These are phyloP conservation scores for Phania funesta DNA, from an alignment of 2,888 invertebrate species.

Conservation along the genomic window DNA sequence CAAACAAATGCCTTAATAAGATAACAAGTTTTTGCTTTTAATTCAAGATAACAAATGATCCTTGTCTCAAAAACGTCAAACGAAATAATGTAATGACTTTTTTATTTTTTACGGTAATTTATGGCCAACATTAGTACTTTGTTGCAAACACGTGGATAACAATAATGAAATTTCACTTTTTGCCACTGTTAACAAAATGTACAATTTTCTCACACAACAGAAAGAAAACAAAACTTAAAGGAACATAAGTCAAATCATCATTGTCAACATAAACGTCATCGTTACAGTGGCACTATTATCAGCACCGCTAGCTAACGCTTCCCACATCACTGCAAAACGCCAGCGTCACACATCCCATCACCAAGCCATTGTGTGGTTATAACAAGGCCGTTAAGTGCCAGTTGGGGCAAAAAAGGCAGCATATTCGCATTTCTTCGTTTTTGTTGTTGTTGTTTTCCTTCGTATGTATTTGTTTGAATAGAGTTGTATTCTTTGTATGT, in stretches of 20 bases:
- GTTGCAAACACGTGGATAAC: neutral
- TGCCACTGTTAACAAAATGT: conserved; percentile 2
- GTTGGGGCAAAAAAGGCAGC: conserved; percentile 28
- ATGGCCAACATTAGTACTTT: neutral
- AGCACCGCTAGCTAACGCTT: conserved; percentile 26
- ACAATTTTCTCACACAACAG: neutral
- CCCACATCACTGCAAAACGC: conserved; percentile 26
- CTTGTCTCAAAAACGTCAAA: neutral
- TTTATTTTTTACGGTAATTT: neutral
- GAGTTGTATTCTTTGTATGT: conserved; percentile 23
- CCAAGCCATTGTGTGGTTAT: conserved; percentile 47
- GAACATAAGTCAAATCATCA: conserved; percentile 56
- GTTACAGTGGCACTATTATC: neutral
- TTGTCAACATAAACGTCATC: conserved; percentile 33
- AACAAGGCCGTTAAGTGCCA: conserved; percentile 63
- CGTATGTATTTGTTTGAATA: conserved; percentile 37
- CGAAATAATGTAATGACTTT: neutral
- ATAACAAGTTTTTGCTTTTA: neutral
- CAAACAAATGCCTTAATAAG: conserved; percentile 11
- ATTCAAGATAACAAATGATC: neutral
- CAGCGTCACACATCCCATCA: conserved; percentile 35
- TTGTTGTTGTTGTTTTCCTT: neutral
- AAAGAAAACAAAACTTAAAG: neutral
- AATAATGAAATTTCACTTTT: conserved; percentile 6
- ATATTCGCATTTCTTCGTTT: neutral